These are phyloP conservation scores for Phataginus tricuspis DNA, from an alignment of 2,797 vertebrate genomes.

Conservation along the genomic window DNA sequence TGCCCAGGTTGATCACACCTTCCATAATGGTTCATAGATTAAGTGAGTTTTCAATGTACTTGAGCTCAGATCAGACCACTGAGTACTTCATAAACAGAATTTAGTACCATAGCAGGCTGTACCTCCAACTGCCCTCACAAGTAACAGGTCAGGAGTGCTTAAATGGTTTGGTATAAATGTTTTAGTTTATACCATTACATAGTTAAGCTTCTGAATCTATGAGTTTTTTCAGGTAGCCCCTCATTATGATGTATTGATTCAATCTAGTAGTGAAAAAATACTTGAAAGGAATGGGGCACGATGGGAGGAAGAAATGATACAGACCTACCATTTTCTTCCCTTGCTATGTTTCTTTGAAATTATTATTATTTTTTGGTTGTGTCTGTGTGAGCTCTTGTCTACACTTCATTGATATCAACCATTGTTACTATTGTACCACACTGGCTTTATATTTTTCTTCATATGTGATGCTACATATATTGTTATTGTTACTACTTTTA, in stretches of 20 bases:
- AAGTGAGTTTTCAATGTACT: conserved; percentile 44
- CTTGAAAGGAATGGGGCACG: background rate
- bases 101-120: conserved; percentile 19
- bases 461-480: background rate
- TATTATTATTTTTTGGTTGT: background rate
- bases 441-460: conserved; percentile 47
- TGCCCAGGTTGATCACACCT: conserved; percentile 4
- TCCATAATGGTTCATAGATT: conserved; percentile 31
- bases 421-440: conserved; percentile 20
- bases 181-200: conserved; percentile 48
- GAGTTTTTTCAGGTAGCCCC: conserved; percentile 1
- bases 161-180: conserved; percentile 25
- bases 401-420: background rate
- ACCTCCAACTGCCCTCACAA: conserved; percentile 4
- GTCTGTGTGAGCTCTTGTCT: background rate
- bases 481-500: background rate
- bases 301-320: background rate
- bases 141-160: conserved; percentile 33
- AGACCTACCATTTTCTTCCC: background rate
- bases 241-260: conserved; percentile 12
- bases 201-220: conserved; percentile 43
- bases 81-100: conserved; percentile 45
- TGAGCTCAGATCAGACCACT: background rate
- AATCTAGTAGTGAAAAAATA: background rate
- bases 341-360: conserved; percentile 29